phyloP scores from a whole-genome alignment of 2,888 invertebrate species.

The Machimus atricapillus region DNA sequence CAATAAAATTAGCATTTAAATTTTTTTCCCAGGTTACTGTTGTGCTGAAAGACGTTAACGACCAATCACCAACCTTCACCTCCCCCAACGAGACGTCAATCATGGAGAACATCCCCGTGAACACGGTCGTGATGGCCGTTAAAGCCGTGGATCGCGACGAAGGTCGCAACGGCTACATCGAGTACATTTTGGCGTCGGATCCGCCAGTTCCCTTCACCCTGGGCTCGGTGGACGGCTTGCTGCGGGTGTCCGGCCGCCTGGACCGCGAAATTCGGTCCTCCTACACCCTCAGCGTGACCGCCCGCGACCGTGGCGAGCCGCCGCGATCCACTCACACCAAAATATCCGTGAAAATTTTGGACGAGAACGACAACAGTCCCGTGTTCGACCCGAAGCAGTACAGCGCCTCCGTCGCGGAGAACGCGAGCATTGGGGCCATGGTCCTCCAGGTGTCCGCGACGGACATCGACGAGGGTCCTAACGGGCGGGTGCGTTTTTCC shows the following conservation, averaged over 20 bases:
- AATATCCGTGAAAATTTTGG: constrained; percentile 77
- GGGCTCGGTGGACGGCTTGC: constrained; percentile 85
- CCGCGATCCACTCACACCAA: constrained; percentile 74
- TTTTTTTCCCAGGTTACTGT: constrained; percentile 76
- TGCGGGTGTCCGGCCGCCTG: constrained; percentile 83
- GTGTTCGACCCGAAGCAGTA: constrained; percentile 89
- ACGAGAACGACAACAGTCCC: constrained; percentile 91
- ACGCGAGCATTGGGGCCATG: constrained; percentile 91
- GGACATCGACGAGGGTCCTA: constrained; percentile 85
- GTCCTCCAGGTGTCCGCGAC: constrained; percentile 90
- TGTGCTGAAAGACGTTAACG: constrained; percentile 88
- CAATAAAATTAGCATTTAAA: background rate
- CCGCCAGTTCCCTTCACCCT: constrained; percentile 77
- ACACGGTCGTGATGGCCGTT: constrained; percentile 87
- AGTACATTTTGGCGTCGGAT: constrained; percentile 79
- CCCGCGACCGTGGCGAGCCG: constrained; percentile 87
- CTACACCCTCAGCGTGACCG: constrained; percentile 80
- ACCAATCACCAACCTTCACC: constrained; percentile 86
- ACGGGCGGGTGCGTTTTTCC: constrained; percentile 91
- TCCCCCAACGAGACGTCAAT: constrained; percentile 81
- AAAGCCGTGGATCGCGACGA: constrained; percentile 91
- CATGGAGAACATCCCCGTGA: constrained; percentile 83
- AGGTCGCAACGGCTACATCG: constrained; percentile 89
- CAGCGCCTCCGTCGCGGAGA: constrained; percentile 88
- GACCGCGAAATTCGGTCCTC: constrained; percentile 82